phyloP scores from a whole-genome alignment of 1,140 invertebrate genomes.

The Drosophila nigrodunni region DNA sequence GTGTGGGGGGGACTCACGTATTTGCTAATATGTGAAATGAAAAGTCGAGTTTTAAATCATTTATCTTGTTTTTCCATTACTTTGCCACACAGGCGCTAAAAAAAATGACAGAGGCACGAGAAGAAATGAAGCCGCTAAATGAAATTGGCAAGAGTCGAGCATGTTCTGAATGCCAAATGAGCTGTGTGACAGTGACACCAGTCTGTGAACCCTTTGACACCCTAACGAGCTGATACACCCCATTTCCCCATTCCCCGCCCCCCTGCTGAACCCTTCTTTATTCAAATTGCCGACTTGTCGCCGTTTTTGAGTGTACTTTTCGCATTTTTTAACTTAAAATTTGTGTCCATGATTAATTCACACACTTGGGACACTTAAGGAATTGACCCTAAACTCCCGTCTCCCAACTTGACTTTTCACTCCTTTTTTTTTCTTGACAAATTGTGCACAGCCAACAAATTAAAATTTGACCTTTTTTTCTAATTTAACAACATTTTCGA shows the following conservation, averaged over 20 bases:
- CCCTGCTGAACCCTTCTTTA: constrained; percentile 21
- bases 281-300: constrained; percentile 63
- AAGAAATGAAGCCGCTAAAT: constrained; percentile 79
- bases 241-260: neutral
- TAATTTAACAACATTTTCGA: constrained; percentile 13
- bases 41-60: constrained; percentile 81
- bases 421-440: constrained; percentile 24
- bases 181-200: constrained; percentile 67
- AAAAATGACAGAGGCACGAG: constrained; percentile 77
- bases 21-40: constrained; percentile 79
- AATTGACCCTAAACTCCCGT: neutral
- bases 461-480: constrained; percentile 19
- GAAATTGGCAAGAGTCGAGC: constrained; percentile 75
- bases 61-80: constrained; percentile 77
- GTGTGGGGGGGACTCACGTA: constrained; percentile 60
- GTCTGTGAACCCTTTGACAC: constrained; percentile 56
- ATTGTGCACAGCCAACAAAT: constrained; percentile 34
- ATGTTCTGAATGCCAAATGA: constrained; percentile 78
- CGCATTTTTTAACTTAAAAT: constrained; percentile 75
- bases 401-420: constrained; percentile 24
- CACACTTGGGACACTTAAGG: constrained; percentile 9
- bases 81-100: constrained; percentile 14
- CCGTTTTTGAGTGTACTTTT: constrained; percentile 76
- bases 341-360: constrained; percentile 75
- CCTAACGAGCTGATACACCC: constrained; percentile 1